Conservation (phyloP, 2,113 vertebrate genomes). For the Petaurus breviceps region DNA sequence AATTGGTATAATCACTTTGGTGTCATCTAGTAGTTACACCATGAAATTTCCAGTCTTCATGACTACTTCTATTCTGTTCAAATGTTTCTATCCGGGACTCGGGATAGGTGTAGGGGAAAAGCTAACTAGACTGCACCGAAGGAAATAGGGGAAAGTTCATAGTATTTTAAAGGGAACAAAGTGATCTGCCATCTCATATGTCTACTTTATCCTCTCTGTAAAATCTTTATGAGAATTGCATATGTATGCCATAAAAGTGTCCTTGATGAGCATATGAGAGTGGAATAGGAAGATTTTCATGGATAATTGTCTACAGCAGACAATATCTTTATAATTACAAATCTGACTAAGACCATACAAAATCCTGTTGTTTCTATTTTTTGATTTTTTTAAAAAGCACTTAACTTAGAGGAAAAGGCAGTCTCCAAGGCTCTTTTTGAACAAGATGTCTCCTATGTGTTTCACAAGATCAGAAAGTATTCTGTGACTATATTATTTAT, state of each 20-base stretch:
- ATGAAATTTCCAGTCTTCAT: too few species aligned
- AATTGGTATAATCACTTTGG: neutral
- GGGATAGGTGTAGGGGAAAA: neutral
- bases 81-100: neutral
- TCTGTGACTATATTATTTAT: neutral
- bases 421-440: neutral
- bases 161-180: neutral
- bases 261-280: neutral
- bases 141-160: neutral
- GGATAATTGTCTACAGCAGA: neutral
- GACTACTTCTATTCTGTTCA: neutral
- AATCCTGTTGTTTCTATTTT: neutral
- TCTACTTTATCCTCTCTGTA: neutral
- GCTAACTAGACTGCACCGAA: neutral
- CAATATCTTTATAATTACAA: neutral
- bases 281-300: neutral
- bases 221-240: neutral
- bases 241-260: neutral
- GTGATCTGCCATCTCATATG: neutral
- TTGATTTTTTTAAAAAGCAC: neutral
- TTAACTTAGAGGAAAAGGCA: neutral
- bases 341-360: neutral
- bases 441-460: neutral
- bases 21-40: neutral
- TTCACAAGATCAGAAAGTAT: neutral